Conservation (phyloP, 2,888 invertebrate genomes). For the Drosophila ustulata region DNA sequence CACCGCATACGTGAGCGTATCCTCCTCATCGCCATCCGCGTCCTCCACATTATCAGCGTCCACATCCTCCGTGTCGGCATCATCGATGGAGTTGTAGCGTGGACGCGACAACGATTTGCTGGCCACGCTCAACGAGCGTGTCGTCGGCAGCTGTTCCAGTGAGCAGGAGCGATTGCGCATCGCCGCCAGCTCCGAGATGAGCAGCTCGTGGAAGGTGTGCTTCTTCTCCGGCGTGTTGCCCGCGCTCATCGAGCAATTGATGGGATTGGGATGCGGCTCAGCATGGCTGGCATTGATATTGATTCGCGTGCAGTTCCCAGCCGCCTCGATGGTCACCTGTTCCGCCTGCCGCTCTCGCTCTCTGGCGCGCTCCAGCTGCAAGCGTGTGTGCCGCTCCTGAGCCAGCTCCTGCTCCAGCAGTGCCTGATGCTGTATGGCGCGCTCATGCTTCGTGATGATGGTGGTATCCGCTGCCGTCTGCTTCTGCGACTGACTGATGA, state of each 20-base stretch:
- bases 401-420: constrained; percentile 71
- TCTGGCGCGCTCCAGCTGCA: constrained; percentile 24
- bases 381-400: constrained; percentile 48
- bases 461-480: constrained; percentile 65
- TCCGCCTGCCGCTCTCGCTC: constrained; percentile 33
- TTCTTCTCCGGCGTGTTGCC: constrained; percentile 83
- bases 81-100: constrained; percentile 76
- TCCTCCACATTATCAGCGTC: constrained; percentile 82
- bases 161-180: constrained; percentile 86
- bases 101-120: constrained; percentile 57
- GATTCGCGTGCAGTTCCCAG: constrained; percentile 79
- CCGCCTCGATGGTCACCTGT: constrained; percentile 65
- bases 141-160: constrained; percentile 81
- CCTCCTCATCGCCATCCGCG: constrained; percentile 74
- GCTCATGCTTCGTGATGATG: constrained; percentile 81
- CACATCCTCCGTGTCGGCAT: constrained; percentile 77
- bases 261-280: constrained; percentile 22
- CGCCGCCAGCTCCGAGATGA: constrained; percentile 89
- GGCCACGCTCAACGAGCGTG: constrained; percentile 41
- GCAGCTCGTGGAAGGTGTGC: constrained; percentile 87
- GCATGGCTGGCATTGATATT: constrained; percentile 64
- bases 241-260: constrained; percentile 65
- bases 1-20: constrained; percentile 69
- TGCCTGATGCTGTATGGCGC: constrained; percentile 77
- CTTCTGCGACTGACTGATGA: constrained; percentile 82